These are phyloP conservation scores for Brienomyrus brachyistius DNA, from an alignment of 2,113 vertebrate genomes.

Conservation along the genomic window DNA sequence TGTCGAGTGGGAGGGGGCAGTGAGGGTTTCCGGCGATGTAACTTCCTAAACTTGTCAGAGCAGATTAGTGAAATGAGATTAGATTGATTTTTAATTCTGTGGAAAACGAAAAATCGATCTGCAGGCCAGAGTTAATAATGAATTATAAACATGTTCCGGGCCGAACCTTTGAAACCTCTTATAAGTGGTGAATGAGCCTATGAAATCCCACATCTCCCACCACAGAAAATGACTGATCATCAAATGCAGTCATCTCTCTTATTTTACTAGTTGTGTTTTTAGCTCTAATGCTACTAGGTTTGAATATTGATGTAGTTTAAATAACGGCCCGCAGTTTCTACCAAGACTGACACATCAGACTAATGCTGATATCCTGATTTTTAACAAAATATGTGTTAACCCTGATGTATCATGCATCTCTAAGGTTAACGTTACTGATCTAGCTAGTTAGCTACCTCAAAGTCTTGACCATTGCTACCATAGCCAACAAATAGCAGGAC, in stretches of 20 bases:
- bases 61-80: not conserved
- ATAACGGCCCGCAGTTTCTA: not conserved
- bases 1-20: too few relatives aligned
- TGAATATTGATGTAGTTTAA: not conserved
- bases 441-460: not conserved
- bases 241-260: not conserved
- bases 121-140: not conserved
- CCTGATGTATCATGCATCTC: not conserved
- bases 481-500: not conserved
- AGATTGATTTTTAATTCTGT: not conserved
- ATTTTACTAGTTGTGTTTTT: not conserved
- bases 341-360: not conserved
- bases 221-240: not conserved
- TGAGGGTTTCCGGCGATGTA: not conserved
- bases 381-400: not conserved
- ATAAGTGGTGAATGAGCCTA: not conserved
- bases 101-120: not conserved
- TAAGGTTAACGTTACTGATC: not conserved
- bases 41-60: not conserved
- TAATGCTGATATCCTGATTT: not conserved
- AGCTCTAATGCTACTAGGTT: not conserved
- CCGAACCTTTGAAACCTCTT: not conserved
- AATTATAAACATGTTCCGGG: not conserved
- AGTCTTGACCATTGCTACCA: not conserved
- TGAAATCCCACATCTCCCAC: not conserved